phyloP scores from a whole-genome alignment of 1,140 invertebrate species.

The Bradysia coprophila region DNA sequence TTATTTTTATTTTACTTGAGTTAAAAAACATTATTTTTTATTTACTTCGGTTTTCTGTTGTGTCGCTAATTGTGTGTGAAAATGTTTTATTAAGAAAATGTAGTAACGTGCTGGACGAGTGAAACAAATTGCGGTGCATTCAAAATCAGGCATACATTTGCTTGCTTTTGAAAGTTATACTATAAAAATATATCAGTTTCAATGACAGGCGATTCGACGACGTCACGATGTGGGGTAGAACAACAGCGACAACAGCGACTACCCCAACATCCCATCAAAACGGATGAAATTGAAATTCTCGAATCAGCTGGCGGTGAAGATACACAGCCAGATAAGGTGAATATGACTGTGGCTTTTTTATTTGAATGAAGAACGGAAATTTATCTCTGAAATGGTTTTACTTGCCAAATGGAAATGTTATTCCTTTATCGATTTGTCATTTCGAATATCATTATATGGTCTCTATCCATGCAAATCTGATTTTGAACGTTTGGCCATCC shows the following conservation, averaged over 20 bases:
- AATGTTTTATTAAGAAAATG: background rate
- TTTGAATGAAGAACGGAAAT: too few relatives aligned
- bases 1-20: too few relatives aligned
- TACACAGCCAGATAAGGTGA: background rate
- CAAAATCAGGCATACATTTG: background rate
- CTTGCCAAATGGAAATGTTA: too few relatives aligned
- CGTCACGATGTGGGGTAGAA: background rate
- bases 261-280: constrained; percentile 1
- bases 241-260: background rate
- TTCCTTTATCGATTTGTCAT: too few relatives aligned
- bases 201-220: background rate
- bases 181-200: too few relatives aligned
- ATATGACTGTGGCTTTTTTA: too few relatives aligned
- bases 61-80: background rate
- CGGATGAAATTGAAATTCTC: constrained; percentile 1
- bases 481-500: too few relatives aligned
- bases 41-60: background rate
- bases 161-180: too few relatives aligned
- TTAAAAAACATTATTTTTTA: too few relatives aligned
- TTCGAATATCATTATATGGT: too few relatives aligned
- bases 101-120: background rate
- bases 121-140: background rate
- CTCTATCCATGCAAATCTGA: too few relatives aligned
- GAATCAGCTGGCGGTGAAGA: background rate
- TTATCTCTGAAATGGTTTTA: too few relatives aligned